phyloP scores from a whole-genome alignment of 2,797 vertebrate species.

The Morus bassanus region DNA sequence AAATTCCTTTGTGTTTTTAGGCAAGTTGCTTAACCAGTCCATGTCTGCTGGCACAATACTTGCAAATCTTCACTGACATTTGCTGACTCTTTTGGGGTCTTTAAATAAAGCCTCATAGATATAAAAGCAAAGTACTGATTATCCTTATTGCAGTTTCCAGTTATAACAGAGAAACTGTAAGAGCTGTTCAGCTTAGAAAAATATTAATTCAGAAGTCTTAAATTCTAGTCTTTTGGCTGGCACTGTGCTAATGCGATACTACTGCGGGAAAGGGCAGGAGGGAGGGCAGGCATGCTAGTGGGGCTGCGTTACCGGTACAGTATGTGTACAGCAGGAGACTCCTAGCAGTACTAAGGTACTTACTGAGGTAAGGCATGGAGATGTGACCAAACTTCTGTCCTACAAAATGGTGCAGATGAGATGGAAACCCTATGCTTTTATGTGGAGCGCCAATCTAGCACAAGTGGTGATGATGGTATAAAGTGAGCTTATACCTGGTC shows the following conservation, averaged over 20 bases:
- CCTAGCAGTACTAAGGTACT: not conserved
- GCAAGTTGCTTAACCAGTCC: not conserved
- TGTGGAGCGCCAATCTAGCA: fast-evolving
- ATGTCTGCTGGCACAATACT: not conserved
- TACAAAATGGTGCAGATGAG: fast-evolving
- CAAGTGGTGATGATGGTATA: no score
- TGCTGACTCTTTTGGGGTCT: not conserved
- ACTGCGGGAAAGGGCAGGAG: not conserved
- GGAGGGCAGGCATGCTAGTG: not conserved
- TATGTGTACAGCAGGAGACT: not conserved
- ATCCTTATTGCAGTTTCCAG: not conserved
- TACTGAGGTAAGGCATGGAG: fast-evolving
- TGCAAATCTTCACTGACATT: not conserved
- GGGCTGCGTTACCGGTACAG: not conserved
- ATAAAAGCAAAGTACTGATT: not conserved
- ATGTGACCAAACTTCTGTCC: not conserved
- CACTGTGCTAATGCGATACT: not conserved
- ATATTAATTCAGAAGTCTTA: not conserved
- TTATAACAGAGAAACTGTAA: not conserved
- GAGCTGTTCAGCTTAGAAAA: not conserved
- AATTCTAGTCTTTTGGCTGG: not conserved
- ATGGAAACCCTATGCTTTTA: not conserved
- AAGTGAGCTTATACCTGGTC: not conserved
- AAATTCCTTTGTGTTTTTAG: conserved; percentile 12
- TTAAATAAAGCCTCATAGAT: not conserved